Evolutionary conservation across 2,888 invertebrate genomes (phyloP).

Genomic region (Hermaeophaga mercurialis): DNA sequence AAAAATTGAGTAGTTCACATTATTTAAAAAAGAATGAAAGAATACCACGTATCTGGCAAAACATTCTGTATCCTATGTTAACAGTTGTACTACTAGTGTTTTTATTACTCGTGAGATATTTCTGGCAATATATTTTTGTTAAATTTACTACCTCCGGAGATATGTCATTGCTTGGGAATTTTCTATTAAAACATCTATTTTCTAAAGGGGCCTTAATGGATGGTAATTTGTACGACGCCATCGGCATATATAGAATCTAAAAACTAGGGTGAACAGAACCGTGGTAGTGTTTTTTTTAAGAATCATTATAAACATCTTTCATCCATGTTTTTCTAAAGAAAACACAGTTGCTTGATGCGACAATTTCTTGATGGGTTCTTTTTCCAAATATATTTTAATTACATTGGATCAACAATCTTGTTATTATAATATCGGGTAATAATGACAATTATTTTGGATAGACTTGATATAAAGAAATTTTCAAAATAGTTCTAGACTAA

Average conservation of each 20-base stretch:
- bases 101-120: conserved; percentile 18
- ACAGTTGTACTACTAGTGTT: neutral
- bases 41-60: too few relatives aligned
- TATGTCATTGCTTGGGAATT: conserved; percentile 26
- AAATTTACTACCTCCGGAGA: conserved; percentile 29
- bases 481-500: too few relatives aligned
- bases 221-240: conserved; percentile 23
- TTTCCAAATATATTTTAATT: too few relatives aligned
- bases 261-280: conserved; percentile 5
- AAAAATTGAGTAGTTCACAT: too few relatives aligned
- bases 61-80: neutral
- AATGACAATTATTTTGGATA: too few relatives aligned
- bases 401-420: too few relatives aligned
- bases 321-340: neutral
- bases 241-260: conserved; percentile 22
- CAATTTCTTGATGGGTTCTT: too few relatives aligned
- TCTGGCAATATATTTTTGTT: conserved; percentile 32
- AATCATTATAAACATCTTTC: conserved; percentile 17
- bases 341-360: too few relatives aligned
- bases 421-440: too few relatives aligned
- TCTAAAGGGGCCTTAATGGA: conserved; percentile 25
- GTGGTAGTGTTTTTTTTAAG: conserved; percentile 10
- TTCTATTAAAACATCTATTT: conserved; percentile 22
- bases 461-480: too few relatives aligned
- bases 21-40: too few relatives aligned